Evolutionary conservation across 2,113 vertebrate species (phyloP), one percentile per base, ranked within the genome.

Genomic region (Monopterus albus): DNA sequence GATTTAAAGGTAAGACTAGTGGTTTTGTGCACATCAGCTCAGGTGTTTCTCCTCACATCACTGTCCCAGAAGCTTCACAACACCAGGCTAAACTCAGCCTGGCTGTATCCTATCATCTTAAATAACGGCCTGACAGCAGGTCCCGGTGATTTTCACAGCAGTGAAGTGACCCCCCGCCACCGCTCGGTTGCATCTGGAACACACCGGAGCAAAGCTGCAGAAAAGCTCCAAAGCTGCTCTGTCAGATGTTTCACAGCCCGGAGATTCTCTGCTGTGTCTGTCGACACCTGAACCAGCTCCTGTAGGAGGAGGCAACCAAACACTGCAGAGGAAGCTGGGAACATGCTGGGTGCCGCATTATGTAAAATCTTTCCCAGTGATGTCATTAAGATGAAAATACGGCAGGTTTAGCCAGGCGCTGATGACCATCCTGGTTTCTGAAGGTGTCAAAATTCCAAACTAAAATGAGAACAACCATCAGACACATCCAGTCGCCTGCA

Each of bases 41-140:
- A 42, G 52, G 31, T 46, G 8, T 25, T 35, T 1, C 39, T 4
- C 47, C 40, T 28, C 60, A 39, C 33, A 15, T 28, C 45, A 8
- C 21, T 2, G 59, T 43, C 31, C 31, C 14, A 0, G 9, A 47
- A 31, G 23, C 33, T 39, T 5, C 23, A 7, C 33, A 7, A 13
- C 23, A 7, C 45, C 5, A 9, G 17, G 46, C 31, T 51, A 28
- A 43, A 66, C 47, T 5, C 42, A 61, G 29, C 42, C 10, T 4
- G 21, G n/a, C 43, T 31, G 36, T 53, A 55, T 75, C 53, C 53
- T 14, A 2, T 72, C 67, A 75, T 35, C 31, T 57, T 33, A 55
- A 75, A 75, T 75, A 61, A 76, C 36, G 18, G 36, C 42, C 65
- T 65, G 66, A 75, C 72, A 53, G 62, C 39, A 36, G 62, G 56